phyloP scores from a whole-genome alignment of 2,797 vertebrate species.

The Enteromius radiatus region DNA sequence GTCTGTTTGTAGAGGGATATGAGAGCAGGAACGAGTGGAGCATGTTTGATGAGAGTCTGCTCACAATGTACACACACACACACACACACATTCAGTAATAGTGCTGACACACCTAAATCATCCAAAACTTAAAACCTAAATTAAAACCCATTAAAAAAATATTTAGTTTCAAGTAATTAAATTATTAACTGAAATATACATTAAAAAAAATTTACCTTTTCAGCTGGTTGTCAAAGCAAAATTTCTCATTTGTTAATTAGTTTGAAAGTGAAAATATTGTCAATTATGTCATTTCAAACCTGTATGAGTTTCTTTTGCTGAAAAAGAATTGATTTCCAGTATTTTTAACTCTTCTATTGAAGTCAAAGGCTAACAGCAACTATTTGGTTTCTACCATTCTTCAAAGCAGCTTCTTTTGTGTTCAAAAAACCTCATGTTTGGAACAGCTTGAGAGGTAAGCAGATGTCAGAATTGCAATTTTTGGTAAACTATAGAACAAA shows the following conservation, averaged over 20 bases:
- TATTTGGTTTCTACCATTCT: neutral
- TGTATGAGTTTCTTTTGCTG: neutral
- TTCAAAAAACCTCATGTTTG: neutral
- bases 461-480: neutral
- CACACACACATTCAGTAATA: neutral
- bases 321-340: neutral
- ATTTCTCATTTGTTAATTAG: neutral
- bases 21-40: constrained; percentile 10
- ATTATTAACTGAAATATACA: too few relatives aligned
- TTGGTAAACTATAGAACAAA: neutral
- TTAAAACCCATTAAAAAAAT: neutral
- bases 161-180: too few relatives aligned
- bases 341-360: neutral
- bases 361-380: neutral
- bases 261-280: neutral
- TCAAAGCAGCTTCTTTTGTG: neutral
- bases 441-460: neutral
- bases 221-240: neutral
- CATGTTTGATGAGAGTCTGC: constrained; percentile 29
- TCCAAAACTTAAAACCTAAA: neutral
- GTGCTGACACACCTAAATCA: neutral
- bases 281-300: neutral
- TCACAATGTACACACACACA: constrained; percentile 19
- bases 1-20: constrained; percentile 34
- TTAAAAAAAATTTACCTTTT: neutral